Percentiles rank a stretch among this genome's conserved stretches.
phyloP scores from a whole-genome alignment of 2,888 invertebrate species.

The Anthrax anthrax region DNA sequence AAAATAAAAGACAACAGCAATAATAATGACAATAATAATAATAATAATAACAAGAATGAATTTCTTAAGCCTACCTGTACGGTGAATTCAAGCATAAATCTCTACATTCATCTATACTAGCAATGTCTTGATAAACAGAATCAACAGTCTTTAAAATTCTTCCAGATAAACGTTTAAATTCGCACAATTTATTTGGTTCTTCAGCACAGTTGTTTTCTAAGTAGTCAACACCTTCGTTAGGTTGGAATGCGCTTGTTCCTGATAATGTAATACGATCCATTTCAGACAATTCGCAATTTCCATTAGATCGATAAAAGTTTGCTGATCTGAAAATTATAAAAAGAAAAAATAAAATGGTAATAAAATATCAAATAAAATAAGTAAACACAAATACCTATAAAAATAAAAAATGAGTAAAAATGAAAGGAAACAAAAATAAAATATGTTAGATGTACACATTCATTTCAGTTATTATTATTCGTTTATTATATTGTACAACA shows the following conservation, averaged over 20 bases:
- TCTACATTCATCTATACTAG: slow-evolving; percentile 73
- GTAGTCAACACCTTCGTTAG: slow-evolving; percentile 59
- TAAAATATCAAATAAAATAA: not conserved
- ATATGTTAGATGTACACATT: no score
- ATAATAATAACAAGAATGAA: no score
- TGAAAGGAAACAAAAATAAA: no score
- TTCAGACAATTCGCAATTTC: slow-evolving; percentile 74
- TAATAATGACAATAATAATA: no score
- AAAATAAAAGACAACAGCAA: no score
- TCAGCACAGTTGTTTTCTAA: slow-evolving; percentile 88
- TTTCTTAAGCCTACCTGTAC: slow-evolving; percentile 39
- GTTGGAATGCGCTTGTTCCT: slow-evolving; percentile 63
- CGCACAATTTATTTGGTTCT: slow-evolving; percentile 86
- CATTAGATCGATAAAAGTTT: slow-evolving; percentile 74
- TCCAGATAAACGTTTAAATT: slow-evolving; percentile 79
- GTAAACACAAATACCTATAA: not conserved
- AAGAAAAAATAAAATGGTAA: not conserved
- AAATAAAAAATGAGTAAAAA: no score
- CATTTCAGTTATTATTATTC: no score
- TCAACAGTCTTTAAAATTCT: slow-evolving; percentile 87
- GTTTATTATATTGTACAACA: no score
- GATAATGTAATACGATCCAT: slow-evolving; percentile 85
- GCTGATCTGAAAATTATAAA: slow-evolving; percentile 54
- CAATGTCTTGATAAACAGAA: slow-evolving; percentile 81
- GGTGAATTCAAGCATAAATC: slow-evolving; percentile 80